phyloP scores from a whole-genome alignment of 2,113 vertebrate genomes.

The Neofelis nebulosa region DNA sequence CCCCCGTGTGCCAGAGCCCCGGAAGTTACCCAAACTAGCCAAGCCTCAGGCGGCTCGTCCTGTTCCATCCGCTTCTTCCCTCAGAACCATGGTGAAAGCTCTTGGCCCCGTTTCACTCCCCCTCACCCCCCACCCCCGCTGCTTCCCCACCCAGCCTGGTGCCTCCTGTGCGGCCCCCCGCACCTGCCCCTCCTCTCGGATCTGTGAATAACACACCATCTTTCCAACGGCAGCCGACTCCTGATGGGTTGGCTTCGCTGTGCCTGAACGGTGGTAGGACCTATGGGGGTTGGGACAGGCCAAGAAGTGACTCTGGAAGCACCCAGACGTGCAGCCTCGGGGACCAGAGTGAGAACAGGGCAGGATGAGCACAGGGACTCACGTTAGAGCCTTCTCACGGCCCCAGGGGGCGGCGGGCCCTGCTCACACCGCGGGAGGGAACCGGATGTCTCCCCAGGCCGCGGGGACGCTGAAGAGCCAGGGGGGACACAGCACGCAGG shows the following conservation, averaged over 20 bases:
- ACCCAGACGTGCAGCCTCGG: accelerated
- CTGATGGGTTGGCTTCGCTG: background rate
- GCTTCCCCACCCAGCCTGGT: background rate
- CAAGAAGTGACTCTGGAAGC: background rate
- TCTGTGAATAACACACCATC: background rate
- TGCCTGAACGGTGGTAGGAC: too few relatives aligned
- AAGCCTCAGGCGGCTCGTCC: background rate
- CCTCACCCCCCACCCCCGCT: accelerated
- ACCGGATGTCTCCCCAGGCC: background rate
- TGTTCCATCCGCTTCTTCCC: too few relatives aligned
- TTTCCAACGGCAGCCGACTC: accelerated
- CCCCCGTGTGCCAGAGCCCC: background rate
- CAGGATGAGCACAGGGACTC: background rate
- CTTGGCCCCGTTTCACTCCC: background rate
- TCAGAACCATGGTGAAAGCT: background rate
- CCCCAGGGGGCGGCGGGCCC: background rate
- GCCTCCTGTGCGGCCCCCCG: background rate
- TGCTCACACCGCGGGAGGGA: accelerated
- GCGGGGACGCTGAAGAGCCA: accelerated
- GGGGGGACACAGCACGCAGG: accelerated
- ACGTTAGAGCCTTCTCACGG: accelerated
- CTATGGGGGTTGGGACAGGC: background rate
- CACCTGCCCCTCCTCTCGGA: background rate
- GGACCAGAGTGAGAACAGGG: too few relatives aligned
- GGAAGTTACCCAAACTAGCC: background rate